Conservation (phyloP, 2,888 invertebrate genomes). For the Rhamphomyia laevipes region DNA sequence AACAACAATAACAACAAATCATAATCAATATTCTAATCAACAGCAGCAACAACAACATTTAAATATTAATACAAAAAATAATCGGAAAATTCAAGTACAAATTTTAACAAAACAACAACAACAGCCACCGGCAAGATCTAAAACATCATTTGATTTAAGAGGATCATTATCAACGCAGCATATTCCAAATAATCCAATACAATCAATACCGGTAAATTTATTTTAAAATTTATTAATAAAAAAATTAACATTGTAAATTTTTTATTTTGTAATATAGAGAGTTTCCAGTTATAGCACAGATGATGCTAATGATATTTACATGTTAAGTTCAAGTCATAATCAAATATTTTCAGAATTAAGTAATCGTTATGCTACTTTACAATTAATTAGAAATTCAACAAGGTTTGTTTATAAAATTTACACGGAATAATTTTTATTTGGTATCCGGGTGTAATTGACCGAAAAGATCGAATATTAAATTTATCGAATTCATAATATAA, state of each 20-base stretch:
- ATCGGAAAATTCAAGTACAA: slow-evolving; percentile 28
- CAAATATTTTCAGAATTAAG: slow-evolving; percentile 34
- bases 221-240: slow-evolving; percentile 3
- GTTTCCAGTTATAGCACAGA: slow-evolving; percentile 21
- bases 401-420: slow-evolving; percentile 21
- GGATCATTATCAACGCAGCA: slow-evolving; percentile 20
- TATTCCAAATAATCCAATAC: background rate
- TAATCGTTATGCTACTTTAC: slow-evolving; percentile 34
- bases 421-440: background rate
- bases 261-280: background rate
- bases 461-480: no score
- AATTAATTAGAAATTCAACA: slow-evolving; percentile 32
- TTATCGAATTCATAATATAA: no score
- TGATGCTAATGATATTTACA: slow-evolving; percentile 32
- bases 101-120: slow-evolving; percentile 33
- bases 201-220: background rate
- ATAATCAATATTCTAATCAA: background rate
- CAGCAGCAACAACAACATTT: slow-evolving; percentile 8
- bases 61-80: slow-evolving; percentile 20
- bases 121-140: slow-evolving; percentile 32
- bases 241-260: background rate
- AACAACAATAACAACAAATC: slow-evolving; percentile 1
- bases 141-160: slow-evolving; percentile 34
- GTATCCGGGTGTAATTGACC: no score
- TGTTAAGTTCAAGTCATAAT: slow-evolving; percentile 32